Evolutionary conservation across 2,113 vertebrate species (phyloP).

Genomic region (Typhlomys cinereus): DNA sequence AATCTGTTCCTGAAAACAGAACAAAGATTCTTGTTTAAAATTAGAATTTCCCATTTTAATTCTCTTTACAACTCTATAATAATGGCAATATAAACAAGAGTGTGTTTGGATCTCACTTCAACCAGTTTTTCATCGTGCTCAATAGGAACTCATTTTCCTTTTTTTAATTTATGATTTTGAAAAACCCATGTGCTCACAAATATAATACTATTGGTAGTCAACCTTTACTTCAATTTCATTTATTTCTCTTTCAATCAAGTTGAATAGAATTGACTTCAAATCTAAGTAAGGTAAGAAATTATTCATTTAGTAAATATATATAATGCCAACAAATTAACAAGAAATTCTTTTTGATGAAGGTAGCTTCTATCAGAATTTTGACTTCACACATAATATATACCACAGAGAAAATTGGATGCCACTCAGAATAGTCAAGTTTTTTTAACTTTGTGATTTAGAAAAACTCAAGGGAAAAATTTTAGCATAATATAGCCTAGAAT

Average conservation of each 20-base stretch:
- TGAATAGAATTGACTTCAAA: constrained; percentile 30
- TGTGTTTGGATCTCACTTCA: constrained; percentile 26
- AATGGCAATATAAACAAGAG: neutral
- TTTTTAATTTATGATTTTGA: constrained; percentile 33
- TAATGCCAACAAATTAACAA: neutral
- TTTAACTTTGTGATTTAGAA: neutral
- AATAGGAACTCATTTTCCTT: neutral
- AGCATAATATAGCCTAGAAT: neutral
- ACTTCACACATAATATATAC: neutral
- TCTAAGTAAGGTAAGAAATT: neutral
- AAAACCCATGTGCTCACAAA: constrained; percentile 14
- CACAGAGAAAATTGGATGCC: neutral
- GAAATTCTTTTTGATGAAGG: constrained; percentile 31
- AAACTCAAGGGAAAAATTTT: neutral
- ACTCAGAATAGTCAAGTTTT: neutral
- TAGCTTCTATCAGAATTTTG: neutral
- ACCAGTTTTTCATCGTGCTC: neutral
- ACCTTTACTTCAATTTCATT: neutral
- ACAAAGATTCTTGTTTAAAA: neutral
- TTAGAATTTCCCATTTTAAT: neutral
- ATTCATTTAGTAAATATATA: neutral
- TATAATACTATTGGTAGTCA: neutral
- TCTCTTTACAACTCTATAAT: neutral
- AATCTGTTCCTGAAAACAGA: neutral
- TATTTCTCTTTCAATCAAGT: constrained; percentile 14